Percentiles rank a stretch among this genome's conserved stretches.
Evolutionary conservation across 1,140 invertebrate species (phyloP).

Genomic region (Chrysoperla carnea): DNA sequence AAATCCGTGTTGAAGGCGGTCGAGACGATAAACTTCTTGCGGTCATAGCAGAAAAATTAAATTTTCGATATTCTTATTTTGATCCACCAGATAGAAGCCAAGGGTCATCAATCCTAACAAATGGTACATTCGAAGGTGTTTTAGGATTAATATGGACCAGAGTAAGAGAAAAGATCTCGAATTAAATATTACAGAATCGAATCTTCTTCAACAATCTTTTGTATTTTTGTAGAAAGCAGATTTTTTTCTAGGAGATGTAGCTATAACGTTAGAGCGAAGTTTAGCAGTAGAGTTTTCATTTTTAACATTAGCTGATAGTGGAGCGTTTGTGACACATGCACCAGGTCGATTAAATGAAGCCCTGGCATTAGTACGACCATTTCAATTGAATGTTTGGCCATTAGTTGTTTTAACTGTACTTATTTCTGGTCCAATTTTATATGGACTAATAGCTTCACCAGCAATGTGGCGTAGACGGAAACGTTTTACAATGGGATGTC

Average conservation of each 20-base stretch:
- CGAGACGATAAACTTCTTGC: conserved; percentile 43
- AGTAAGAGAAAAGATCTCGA: conserved; percentile 26
- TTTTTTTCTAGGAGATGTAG: conserved; percentile 49
- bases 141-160: conserved; percentile 44
- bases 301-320: conserved; percentile 47
- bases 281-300: conserved; percentile 52
- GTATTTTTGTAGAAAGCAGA: conserved; percentile 35
- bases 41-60: conserved; percentile 39
- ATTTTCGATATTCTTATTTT: conserved; percentile 47
- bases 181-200: neutral
- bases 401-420: conserved; percentile 30
- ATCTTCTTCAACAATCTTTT: neutral
- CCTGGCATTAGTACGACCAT: conserved; percentile 44
- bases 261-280: conserved; percentile 43
- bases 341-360: conserved; percentile 48
- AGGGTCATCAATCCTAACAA: conserved; percentile 36
- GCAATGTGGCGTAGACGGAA: conserved; percentile 25
- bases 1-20: conserved; percentile 41
- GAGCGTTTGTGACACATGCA: conserved; percentile 49
- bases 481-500: conserved; percentile 18
- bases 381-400: conserved; percentile 46
- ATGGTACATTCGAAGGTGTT: conserved; percentile 45
- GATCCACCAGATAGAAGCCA: conserved; percentile 49
- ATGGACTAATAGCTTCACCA: conserved; percentile 31
- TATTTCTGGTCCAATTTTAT: conserved; percentile 33